A percentile compares a stretch with the other conserved stretches of the same genome.
These are phyloP conservation scores for Adelosebastes latens DNA, from an alignment of 2,797 vertebrate genomes.

Conservation along the genomic window DNA sequence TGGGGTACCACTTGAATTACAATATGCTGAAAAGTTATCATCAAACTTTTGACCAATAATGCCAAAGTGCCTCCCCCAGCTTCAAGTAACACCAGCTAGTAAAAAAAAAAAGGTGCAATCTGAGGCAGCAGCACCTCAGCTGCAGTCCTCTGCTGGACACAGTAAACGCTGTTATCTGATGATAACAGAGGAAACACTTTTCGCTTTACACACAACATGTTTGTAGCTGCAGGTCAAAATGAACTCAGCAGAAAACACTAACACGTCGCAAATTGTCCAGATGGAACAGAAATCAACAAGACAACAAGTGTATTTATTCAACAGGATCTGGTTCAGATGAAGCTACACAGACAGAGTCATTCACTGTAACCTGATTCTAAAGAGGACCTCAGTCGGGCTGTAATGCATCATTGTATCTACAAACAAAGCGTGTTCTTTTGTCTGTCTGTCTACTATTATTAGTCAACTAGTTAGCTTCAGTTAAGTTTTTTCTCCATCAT, in stretches of 20 bases:
- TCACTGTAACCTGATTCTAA: background rate
- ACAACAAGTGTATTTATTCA: conserved; percentile 8
- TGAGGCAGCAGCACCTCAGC: background rate
- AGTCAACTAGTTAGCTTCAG: background rate
- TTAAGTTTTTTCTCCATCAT: background rate
- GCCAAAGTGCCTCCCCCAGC: background rate
- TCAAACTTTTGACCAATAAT: background rate
- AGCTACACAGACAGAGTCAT: background rate
- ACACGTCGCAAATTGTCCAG: conserved; percentile 19
- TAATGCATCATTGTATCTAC: background rate
- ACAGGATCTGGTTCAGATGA: conserved; percentile 2
- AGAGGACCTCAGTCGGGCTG: background rate
- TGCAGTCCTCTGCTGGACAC: conserved; percentile 7
- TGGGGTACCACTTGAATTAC: background rate
- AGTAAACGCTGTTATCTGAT: conserved; percentile 21
- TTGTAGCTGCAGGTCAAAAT: conserved; percentile 43
- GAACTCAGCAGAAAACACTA: conserved; percentile 4
- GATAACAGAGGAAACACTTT: conserved; percentile 20
- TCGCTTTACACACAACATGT: conserved; percentile 7
- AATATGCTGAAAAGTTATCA: background rate
- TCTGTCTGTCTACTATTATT: no score
- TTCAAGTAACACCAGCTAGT: conserved; percentile 2
- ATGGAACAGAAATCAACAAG: conserved; percentile 26
- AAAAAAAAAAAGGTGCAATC: background rate
- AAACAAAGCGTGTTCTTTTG: background rate